Base-by-base conservation (phyloP, 1,140 invertebrate species). In the Brachionus angularis region DNA sequence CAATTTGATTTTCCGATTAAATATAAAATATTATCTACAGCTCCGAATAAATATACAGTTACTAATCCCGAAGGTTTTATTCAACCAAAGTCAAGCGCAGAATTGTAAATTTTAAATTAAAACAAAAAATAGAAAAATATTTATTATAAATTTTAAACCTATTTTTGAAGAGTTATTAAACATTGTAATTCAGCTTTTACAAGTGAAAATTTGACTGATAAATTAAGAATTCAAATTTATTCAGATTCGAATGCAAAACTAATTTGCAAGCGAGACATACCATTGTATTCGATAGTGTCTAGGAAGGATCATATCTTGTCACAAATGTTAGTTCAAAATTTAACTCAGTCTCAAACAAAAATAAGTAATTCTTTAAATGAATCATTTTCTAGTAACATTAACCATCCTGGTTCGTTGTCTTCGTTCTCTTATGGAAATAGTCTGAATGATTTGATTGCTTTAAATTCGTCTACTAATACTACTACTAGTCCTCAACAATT, bases 1-100 rank as follows among this genome's bases (percentile, higher is more conserved):
- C 90, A 89, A 2, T 92, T 91, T 79, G 89, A 92, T 72, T 90
- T 90, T 81, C 83, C 87, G 39, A 84, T 93, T 5, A 87, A 87
- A 82, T 93, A 90, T 78, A 89, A 88, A 89, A 89, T 91, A 55
- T 77, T 90, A 74, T 88, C 86, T 75, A 91, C 88, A 27, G 85
- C 88, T 18, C 88, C 89, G 34, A 86, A 87, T 73, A 91, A 90
- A 77, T 92, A 91, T 77, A 87, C 85, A 74, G 89, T 92, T 3
- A 86, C 88, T 23, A 87, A 89, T 79, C 86, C 89, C 3, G 88
- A 90, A 79, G 90, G 89, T 5, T 85, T 85, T 18, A 89, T 92
- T 72, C 86, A 88, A 72, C 83, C 89, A 14, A 84, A 86, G 76
- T 89, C 86, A 76, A 89, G 87, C 76, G 85, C 90, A 27, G 89